phyloP scores from a whole-genome alignment of 2,888 invertebrate genomes.

The Xiphydria camelus region DNA sequence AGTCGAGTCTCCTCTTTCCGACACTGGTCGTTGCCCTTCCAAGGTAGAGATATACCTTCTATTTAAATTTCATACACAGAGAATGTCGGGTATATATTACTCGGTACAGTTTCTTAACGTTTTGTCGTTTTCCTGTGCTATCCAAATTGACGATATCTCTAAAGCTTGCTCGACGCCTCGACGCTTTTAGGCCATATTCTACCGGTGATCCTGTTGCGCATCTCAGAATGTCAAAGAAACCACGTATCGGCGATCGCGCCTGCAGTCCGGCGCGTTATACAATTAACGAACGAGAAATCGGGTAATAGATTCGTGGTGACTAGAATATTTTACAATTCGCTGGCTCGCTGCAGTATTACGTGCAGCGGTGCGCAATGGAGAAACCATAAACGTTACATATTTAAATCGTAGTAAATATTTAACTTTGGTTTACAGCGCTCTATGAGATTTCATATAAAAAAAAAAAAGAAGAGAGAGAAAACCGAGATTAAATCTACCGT shows the following conservation, averaged over 20 bases:
- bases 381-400: slow-evolving; percentile 36
- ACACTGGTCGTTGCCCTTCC: no score
- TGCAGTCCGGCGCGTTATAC: neutral
- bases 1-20: no score
- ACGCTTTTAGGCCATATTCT: slow-evolving; percentile 9
- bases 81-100: slow-evolving; percentile 12
- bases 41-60: slow-evolving; percentile 22
- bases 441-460: slow-evolving; percentile 18
- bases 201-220: neutral
- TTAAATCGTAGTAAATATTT: slow-evolving; percentile 40
- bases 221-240: neutral
- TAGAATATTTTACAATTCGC: slow-evolving; percentile 56
- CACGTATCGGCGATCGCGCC: neutral
- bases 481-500: slow-evolving; percentile 26
- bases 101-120: slow-evolving; percentile 20
- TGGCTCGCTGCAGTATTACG: slow-evolving; percentile 46
- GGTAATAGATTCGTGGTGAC: slow-evolving; percentile 52
- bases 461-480: neutral
- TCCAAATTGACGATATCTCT: slow-evolving; percentile 43
- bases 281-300: slow-evolving; percentile 6
- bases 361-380: slow-evolving; percentile 41
- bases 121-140: slow-evolving; percentile 28
- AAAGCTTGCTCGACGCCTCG: slow-evolving; percentile 32
- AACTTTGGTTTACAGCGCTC: slow-evolving; percentile 56
- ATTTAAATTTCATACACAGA: slow-evolving; percentile 35